Base-by-base conservation (phyloP, 2,113 vertebrate species). In the Eleginops maclovinus region DNA sequence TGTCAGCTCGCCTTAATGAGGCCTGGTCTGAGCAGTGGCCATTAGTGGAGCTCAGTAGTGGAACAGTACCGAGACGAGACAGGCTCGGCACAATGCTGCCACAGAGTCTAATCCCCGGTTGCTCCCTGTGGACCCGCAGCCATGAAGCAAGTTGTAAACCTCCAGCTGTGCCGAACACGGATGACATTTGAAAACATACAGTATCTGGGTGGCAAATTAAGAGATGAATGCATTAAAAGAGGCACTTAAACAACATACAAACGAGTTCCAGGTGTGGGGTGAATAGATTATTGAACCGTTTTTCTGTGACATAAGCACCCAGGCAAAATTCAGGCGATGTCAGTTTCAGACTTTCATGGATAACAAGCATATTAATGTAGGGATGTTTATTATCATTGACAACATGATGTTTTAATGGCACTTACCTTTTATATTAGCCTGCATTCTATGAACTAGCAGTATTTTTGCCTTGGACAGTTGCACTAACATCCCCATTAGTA, bases 1-100 rank as follows among this genome's bases (percentile, higher is more conserved):
- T 91, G 93, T 92, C 92, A 90, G 87, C 83, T 87, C 22, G 84
- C 79, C 86, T 86, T 93, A 93, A 93, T 91, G 92, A 93, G 92
- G 87, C 82, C 80, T 11, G 88, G 90, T 81, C 89, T 87, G 86
- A 88, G 86, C 83, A 24, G 40, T 40, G 75, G 84, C 90, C 91
- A 90, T 93, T 93, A 93, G 89, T 81, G 82, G 86, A 88, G 91
- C 90, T 92, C 89, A 90, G 90, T 82, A 67, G 89, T 81, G 90
- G 83, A 88, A 88, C 85, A 81, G 91, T 1, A 71, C 81, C 67
- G 49, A 75, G 76, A 64, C 75, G 51, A 91, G 86, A 88, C 89
- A 82, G 69, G 69, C 87, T 85, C 75, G 73, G 79, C 60, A 55
- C 75, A 56, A 28, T 54, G 88, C 83, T 71, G 87, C 88, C 85